Percentiles rank a stretch among this genome's conserved stretches.
These are phyloP conservation scores for Semnornis frantzii DNA, from an alignment of 2,113 vertebrate species.

Conservation along the genomic window DNA sequence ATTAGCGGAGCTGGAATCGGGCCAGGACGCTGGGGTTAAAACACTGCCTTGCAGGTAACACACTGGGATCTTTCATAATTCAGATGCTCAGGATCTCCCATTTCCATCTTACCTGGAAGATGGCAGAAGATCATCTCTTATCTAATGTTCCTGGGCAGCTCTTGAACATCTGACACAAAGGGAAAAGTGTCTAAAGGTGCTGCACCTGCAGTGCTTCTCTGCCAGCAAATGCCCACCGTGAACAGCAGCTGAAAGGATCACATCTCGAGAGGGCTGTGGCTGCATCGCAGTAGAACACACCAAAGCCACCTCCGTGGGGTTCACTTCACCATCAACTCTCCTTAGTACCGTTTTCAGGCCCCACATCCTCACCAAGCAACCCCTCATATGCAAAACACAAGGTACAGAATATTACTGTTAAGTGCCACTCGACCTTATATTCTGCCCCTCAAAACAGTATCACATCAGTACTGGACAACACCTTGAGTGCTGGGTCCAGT, in stretches of 20 bases:
- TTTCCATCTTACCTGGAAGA: conserved; percentile 61
- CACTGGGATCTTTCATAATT: conserved; percentile 50
- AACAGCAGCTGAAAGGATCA: not conserved
- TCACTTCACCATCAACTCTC: not conserved
- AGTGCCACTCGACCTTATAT: not conserved
- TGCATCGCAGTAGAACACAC: rapidly evolving
- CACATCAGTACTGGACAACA: not conserved
- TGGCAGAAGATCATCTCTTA: not conserved
- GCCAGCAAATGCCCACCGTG: not conserved
- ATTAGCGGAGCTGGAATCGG: conserved; percentile 49
- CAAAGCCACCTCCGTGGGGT: not conserved
- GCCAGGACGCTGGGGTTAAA: conserved; percentile 32
- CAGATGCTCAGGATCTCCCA: not conserved
- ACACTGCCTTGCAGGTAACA: conserved; percentile 50
- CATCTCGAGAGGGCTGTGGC: not conserved
- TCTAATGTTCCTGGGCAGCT: conserved; percentile 21
- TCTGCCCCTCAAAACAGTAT: not conserved
- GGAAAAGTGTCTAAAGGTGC: conserved; percentile 10
- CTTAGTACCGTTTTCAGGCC: not conserved
- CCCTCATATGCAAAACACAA: not conserved
- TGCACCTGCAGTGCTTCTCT: conserved; percentile 18
- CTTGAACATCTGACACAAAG: not conserved
- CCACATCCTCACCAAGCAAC: not conserved
- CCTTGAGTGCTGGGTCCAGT: too few species aligned
- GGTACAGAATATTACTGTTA: not conserved